Base-by-base conservation (phyloP, 2,113 vertebrate species). In the Podilymbus podiceps region DNA sequence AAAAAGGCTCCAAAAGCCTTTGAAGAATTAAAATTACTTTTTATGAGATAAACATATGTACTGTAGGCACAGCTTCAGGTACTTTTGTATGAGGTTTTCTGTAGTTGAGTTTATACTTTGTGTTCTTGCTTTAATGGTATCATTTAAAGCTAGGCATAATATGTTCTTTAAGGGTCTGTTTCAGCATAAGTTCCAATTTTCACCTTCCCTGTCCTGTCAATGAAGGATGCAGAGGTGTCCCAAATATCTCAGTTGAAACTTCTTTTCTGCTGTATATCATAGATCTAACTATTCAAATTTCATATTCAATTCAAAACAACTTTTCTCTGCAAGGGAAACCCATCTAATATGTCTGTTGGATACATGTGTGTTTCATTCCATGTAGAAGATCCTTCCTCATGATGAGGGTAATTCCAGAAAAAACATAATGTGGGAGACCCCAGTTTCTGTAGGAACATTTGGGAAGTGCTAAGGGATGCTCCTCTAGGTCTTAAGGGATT, bases 201-300 rank as follows among this genome's bases (percentile, higher is more conserved):
- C n/a, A 31, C 44, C 58, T 89, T 81, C 25, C 1, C 8, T 88
- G 11, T 76, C 13, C 35, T 66, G 12, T 15, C 46, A 25, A 1
- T 58, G 33, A 25, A 55, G 44, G 58, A 62, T 55, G 49, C 50
- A 42, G 74, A 85, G 7, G 1, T 33, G 11, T 46, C 69, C 21
- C 73, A 76, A 35, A 56, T 55, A 58, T 52, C 78, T 33, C 3
- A 40, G 38, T 35, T 85, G 27, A 44, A 62, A 14, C 5, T 1
- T 42, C 63, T 89, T 73, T 33, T 4, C 8, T 71, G 28, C 25
- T 11, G 0, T 3, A 0, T 20, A 4, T 12, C 9, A 13, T 3
- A 44, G 28, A 24, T 74, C 38, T 52, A 38, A n/a, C 13, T 17
- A 3, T 60, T 62, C 25, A n/a, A 3, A 42, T 62, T 69, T 46